Evolutionary conservation across 2,888 invertebrate genomes (phyloP).

Genomic region (Biston stratarius): DNA sequence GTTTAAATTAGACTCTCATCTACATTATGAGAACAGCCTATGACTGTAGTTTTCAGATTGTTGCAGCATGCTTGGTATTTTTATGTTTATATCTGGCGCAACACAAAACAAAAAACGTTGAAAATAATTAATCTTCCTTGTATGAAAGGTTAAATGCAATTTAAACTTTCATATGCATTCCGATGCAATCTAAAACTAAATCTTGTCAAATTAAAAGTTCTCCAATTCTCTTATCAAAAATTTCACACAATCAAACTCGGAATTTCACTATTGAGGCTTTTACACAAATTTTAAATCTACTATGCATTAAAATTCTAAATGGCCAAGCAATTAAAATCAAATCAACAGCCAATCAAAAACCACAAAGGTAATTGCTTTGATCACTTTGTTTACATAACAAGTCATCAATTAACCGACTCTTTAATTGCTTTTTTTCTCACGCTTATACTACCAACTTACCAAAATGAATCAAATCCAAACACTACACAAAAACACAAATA

Average conservation of each 20-base stretch:
- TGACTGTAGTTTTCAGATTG: too few species aligned
- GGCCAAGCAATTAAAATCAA: constrained; percentile 31
- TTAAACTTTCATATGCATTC: too few species aligned
- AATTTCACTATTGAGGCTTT: constrained; percentile 12
- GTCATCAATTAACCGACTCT: constrained; percentile 16
- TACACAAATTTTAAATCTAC: constrained; percentile 26
- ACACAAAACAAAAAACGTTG: too few species aligned
- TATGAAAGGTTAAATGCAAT: too few species aligned
- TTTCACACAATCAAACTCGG: constrained; percentile 21
- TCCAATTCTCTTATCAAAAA: constrained; percentile 3
- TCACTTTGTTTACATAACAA: constrained; percentile 36
- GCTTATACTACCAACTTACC: constrained; percentile 27
- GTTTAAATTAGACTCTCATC: too few species aligned
- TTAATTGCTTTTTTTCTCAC: constrained; percentile 14
- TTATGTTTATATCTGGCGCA: too few species aligned
- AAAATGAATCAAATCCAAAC: constrained; percentile 37
- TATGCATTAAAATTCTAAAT: constrained; percentile 21
- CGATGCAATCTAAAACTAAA: background rate
- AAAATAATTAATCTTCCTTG: too few species aligned
- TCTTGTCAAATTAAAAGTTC: background rate
- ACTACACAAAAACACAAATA: constrained; percentile 39
- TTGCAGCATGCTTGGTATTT: too few species aligned
- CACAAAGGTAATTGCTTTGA: constrained; percentile 31
- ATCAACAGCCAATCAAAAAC: constrained; percentile 37
- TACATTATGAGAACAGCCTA: too few species aligned